phyloP scores from a whole-genome alignment of 2,797 vertebrate species.

The Myotis planiceps region DNA sequence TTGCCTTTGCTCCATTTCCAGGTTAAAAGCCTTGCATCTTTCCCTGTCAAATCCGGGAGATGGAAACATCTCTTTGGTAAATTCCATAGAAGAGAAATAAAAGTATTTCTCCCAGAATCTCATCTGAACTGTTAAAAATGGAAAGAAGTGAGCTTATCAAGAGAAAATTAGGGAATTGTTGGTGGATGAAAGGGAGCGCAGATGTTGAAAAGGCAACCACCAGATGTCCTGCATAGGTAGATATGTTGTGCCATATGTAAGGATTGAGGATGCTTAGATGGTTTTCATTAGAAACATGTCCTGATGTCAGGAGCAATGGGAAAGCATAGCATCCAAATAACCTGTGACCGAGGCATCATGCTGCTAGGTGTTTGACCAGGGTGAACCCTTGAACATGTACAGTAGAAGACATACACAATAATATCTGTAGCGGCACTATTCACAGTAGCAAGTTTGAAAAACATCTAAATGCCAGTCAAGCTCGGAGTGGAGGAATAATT shows the following conservation, averaged over 20 bases:
- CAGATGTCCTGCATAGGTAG: neutral
- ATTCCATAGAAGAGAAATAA: neutral
- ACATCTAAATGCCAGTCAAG: neutral
- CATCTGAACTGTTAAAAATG: neutral
- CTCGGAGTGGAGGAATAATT: neutral
- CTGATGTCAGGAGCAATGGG: neutral
- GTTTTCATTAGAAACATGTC: neutral
- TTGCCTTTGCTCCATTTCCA: neutral
- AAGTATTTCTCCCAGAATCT: neutral
- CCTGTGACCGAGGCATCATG: neutral
- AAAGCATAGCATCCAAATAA: neutral
- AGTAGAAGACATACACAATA: neutral
- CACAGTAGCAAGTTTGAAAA: neutral
- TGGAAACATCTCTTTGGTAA: neutral
- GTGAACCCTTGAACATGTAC: neutral
- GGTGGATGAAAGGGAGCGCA: neutral
- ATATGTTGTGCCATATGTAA: neutral
- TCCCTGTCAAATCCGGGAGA: neutral
- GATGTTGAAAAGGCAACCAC: neutral
- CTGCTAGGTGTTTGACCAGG: neutral
- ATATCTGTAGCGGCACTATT: neutral
- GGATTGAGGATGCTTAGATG: neutral
- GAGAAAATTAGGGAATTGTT: neutral
- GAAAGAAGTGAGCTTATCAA: neutral
- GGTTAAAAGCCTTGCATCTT: neutral